Evolutionary conservation across 2,113 vertebrate species (phyloP).

Genomic region (Miniopterus natalensis): DNA sequence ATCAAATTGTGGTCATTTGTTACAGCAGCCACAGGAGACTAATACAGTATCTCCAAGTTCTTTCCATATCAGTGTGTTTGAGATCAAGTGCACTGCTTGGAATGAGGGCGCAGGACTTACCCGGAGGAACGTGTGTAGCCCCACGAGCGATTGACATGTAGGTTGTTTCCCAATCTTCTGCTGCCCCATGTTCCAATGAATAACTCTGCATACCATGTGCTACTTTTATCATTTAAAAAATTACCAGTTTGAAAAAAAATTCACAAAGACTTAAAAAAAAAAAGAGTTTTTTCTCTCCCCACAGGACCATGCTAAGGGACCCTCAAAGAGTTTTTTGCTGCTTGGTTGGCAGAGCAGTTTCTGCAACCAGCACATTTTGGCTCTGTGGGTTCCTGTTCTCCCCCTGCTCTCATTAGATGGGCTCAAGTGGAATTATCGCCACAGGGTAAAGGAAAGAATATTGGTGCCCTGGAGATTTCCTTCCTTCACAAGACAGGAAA

Average conservation of each 20-base stretch:
- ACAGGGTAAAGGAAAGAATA: neutral
- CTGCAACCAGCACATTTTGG: neutral
- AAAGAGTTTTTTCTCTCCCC: neutral
- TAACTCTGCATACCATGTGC: neutral
- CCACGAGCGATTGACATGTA: neutral
- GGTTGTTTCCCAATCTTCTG: neutral
- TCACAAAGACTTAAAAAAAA: neutral
- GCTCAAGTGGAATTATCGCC: conserved; percentile 15
- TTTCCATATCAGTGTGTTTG: accelerated
- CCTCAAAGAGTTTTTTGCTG: neutral
- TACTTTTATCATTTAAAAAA: conserved; percentile 2
- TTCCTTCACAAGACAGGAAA: conserved; percentile 54
- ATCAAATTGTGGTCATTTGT: neutral
- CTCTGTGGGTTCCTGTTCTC: neutral
- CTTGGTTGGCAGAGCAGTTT: conserved; percentile 27
- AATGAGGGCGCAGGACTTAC: accelerated
- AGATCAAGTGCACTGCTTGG: neutral
- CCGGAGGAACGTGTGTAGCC: accelerated
- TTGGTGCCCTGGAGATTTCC: neutral
- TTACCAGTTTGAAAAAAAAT: neutral
- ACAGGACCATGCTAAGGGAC: neutral
- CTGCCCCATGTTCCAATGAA: neutral
- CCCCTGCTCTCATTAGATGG: neutral
- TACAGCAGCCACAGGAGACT: neutral
- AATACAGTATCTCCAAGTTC: neutral